Base-by-base conservation (phyloP, 1,140 invertebrate genomes). In the Zaprionus gabonicus region DNA sequence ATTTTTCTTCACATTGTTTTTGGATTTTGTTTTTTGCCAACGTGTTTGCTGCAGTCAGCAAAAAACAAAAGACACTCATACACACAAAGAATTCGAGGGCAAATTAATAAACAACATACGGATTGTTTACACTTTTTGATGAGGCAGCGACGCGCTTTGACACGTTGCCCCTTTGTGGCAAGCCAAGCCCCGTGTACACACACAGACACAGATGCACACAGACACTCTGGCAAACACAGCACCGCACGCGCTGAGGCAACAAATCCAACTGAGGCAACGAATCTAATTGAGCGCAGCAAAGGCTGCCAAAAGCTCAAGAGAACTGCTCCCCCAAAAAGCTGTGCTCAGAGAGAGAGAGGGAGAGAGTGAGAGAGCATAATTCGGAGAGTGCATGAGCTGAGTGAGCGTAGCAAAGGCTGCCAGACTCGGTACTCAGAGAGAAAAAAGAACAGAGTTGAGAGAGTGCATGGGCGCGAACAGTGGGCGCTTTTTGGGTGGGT, bases 41-140 rank as follows among this genome's bases (percentile, higher is more conserved):
- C 31, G 63, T 59, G 41, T 59, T 38, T 55, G 64, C 27, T 82
- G 80, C 84, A 80, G 78, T 88, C 73, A 81, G 74, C 82, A 76
- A 65, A 76, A 72, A 44, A 64, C 38, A 38, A 73, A n/a, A 58
- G n/a, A 51, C 31, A 31, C 31, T 53, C 63, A 64, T 60, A 49
- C 67, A 41, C 41, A 53, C 17, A 55, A 12, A 31, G 10, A n/a
- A 58, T n/a, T 20, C 56, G 73, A 62, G 41, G 25, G 49, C 25
- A 34, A 53, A 69, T 58, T 74, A 69, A 76, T 79, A 84, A 82
- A 70, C 58, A 71, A 66, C 53, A 68, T 85, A 73, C 66, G 7
- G n/a, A 85, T 88, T 88, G 85, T 91, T 88, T 88, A 88, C 86
- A 90, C 78, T 88, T 77, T 78, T 67, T 12, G 56, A 44, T 71